Evolutionary conservation across 1,140 invertebrate species (phyloP), one percentile per base, ranked within the genome.

Genomic region (Papilio helenus): DNA sequence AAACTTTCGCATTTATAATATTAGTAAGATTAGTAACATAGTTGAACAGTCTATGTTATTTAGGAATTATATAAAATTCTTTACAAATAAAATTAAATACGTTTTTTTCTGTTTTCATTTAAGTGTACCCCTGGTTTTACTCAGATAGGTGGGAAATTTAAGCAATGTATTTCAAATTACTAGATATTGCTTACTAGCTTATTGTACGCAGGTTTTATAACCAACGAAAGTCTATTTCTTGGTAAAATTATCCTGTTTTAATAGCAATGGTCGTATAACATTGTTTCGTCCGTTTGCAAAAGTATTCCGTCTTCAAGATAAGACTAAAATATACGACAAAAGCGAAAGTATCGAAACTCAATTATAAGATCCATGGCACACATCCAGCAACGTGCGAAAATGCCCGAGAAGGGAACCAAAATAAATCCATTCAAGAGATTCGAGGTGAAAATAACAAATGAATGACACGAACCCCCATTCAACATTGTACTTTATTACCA

Each of bases 341-440:
- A 74, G 72, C 44, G 72, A 74, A 74, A 74, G 72, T 74, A 74
- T 74, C 42, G 72, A 74, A 72, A 44, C 39, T 20, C 20, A 8
- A 74, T 46, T 23, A 73, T 68, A 74, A 74, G 8, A 42, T 26
- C 20, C 72, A n/a, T 74, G 72, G 72, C 72, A 49, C 20, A 74
- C 20, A 49, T 74, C 72, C 72, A 74, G 42, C 20, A 26, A 46
- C 23, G 44, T 74, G 72, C 23, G 44, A 74, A 72, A 74, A 74
- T 74, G 72, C 72, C 72, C 72, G 42, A 44, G 72, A 74, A 74
- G n/a, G 42, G 72, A 74, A 74, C 42, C n/a, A 74, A 72, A 72
- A 74, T 74, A 74, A 74, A 74, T 74, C 72, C 72, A 74, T 74
- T 74, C 72, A 74, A 74, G 42, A 74, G 42, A 74, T 51, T 74